Percentiles rank a stretch among this genome's conserved stretches.
phyloP scores from a whole-genome alignment of 2,888 invertebrate genomes.

The Netelia inedita region DNA sequence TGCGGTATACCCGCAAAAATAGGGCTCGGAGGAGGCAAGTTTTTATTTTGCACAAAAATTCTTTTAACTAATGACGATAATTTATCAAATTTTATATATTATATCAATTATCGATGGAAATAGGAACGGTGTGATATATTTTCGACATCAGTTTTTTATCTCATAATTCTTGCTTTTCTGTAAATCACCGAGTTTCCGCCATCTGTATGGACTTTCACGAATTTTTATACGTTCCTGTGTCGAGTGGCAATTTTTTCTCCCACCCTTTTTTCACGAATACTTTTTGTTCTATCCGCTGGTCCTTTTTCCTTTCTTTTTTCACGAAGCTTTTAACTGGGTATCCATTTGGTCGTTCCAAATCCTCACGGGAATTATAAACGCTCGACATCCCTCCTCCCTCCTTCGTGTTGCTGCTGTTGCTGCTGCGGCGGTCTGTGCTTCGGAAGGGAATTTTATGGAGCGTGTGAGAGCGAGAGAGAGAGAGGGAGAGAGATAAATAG shows the following conservation, averaged over 20 bases:
- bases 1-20: too few relatives aligned
- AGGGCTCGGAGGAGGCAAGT: too few relatives aligned
- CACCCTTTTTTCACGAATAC: slow-evolving; percentile 22
- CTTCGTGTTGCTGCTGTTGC: slow-evolving; percentile 42
- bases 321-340: slow-evolving; percentile 64
- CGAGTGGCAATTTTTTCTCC: slow-evolving; percentile 33
- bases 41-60: too few relatives aligned
- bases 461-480: slow-evolving; percentile 56
- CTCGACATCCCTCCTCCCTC: slow-evolving; percentile 53
- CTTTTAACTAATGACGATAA: background rate
- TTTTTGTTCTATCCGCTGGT: slow-evolving; percentile 53
- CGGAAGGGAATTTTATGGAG: slow-evolving; percentile 63
- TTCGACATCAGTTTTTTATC: background rate
- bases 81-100: background rate
- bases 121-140: background rate
- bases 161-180: slow-evolving; percentile 8
- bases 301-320: slow-evolving; percentile 25
- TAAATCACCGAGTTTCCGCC: slow-evolving; percentile 41
- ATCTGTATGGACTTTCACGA: slow-evolving; percentile 46
- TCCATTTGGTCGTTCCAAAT: slow-evolving; percentile 65
- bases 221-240: slow-evolving; percentile 50
- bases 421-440: slow-evolving; percentile 55
- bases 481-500: slow-evolving; percentile 61
- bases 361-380: slow-evolving; percentile 66
- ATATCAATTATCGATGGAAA: slow-evolving; percentile 21